Evolutionary conservation across 2,113 vertebrate genomes (phyloP).

Genomic region (Brachionichthys hirsutus): DNA sequence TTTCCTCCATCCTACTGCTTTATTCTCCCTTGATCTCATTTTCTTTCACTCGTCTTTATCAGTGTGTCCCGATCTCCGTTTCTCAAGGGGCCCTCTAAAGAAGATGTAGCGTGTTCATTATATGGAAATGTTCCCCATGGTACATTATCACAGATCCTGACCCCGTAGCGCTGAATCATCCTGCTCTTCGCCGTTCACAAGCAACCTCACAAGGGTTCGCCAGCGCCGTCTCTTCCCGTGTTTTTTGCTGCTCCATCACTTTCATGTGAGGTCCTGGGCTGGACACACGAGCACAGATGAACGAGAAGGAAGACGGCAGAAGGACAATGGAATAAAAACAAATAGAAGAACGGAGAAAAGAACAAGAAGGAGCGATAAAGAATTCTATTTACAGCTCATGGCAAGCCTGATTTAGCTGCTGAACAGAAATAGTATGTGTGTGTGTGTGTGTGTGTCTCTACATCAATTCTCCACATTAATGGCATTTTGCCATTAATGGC

Average conservation of each 20-base stretch:
- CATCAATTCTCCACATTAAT: no score
- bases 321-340: background rate
- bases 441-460: constrained; percentile 5
- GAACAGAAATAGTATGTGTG: background rate
- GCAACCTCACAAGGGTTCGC: constrained; percentile 48
- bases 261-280: constrained; percentile 16
- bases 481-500: no score
- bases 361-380: background rate
- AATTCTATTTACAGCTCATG: background rate
- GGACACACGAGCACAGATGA: background rate
- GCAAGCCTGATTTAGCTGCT: background rate
- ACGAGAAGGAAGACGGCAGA: background rate
- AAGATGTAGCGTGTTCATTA: constrained; percentile 72
- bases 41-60: constrained; percentile 47
- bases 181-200: constrained; percentile 48
- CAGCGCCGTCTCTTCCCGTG: constrained; percentile 7
- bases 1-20: constrained; percentile 25
- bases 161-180: constrained; percentile 60
- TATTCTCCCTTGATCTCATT: constrained; percentile 47
- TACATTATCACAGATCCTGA: constrained; percentile 67
- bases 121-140: constrained; percentile 66
- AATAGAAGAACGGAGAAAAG: background rate
- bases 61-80: constrained; percentile 43
- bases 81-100: constrained; percentile 62
- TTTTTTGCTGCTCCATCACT: background rate